Base-by-base conservation (phyloP, 2,888 invertebrate genomes). In the Hesperia comma region DNA sequence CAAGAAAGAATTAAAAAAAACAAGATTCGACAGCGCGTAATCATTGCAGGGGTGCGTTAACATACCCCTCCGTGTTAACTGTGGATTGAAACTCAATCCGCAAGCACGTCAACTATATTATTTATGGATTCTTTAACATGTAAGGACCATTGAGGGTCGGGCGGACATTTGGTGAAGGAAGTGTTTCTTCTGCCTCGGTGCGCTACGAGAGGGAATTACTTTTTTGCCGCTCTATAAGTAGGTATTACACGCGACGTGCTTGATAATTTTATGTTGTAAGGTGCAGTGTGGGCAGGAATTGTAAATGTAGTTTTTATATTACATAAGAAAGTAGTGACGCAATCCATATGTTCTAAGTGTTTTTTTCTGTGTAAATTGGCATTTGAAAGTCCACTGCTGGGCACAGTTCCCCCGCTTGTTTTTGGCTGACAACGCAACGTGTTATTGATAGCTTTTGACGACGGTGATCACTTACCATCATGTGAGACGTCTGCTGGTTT, bases 51-150 rank as follows among this genome's bases (percentile, higher is more conserved):
- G 33, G 7, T 46, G 26, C 15, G 14, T 55, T 33, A 63, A 37
- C 63, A 46, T 55, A 63, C 63, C 5, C 12, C 26, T 51, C n/a
- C 15, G 4, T 21, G 40, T 40, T 26, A 37, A 57, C 63, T 63
- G 64, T 33, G 58, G 73, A 73, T 75, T 80, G 88, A 85, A 88
- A 88, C 85, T 88, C 86, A 90, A 90, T 90, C 88, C 88, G 80
- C 78, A 80, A 73, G 78, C 84, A 86, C 92, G 92, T 90, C 92
- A 91, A 92, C 89, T 92, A 86, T 92, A 92, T 92, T 92, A 92
- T 92, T 92, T 90, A 92, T 91, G 92, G 92, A 90, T 92, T 92
- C 92, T 92, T 92, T 88, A 92, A 92, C 92, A 92, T 89, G 91
- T 90, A 90, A 92, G 92, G 87, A 85, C 85, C 79, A 77, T 84